A percentile compares a stretch with the other conserved stretches of the same genome.
These are phyloP conservation scores for Papilio elwesi DNA, from an alignment of 2,888 invertebrate species.

Conservation along the genomic window DNA sequence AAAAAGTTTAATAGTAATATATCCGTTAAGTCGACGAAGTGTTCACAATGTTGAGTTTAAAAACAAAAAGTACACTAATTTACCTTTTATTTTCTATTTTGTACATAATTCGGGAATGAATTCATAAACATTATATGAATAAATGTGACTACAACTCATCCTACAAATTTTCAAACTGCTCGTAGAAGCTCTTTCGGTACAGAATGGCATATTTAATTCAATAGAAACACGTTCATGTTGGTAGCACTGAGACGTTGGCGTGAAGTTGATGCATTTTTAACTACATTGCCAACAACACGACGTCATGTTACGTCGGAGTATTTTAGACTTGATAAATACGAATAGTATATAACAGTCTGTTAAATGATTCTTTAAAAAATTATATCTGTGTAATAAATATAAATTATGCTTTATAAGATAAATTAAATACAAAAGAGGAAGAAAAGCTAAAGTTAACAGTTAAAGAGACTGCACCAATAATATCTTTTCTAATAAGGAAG, in stretches of 20 bases:
- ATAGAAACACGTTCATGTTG: conserved; percentile 17
- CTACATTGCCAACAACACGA: conserved; percentile 8
- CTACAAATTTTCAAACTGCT: background rate
- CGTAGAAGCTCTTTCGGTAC: conserved; percentile 1
- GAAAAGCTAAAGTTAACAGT: no score
- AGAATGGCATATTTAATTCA: conserved; percentile 14
- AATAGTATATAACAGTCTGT: background rate
- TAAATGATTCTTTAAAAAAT: background rate
- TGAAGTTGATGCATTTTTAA: conserved; percentile 16
- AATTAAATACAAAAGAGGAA: background rate
- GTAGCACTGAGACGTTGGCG: conserved; percentile 14
- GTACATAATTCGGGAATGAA: no score
- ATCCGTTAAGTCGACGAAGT: no score
- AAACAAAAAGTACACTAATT: no score
- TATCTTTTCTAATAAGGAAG: no score
- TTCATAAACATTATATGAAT: background rate
- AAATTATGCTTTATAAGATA: background rate
- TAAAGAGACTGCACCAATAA: no score
- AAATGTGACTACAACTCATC: background rate
- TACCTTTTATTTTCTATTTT: no score
- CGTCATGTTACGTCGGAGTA: conserved; percentile 7
- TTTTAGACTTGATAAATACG: background rate
- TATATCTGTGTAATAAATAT: no score
- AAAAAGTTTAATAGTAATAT: no score
- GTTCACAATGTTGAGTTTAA: no score